Percentiles rank a stretch among this genome's conserved stretches.
phyloP scores from a whole-genome alignment of 2,797 vertebrate genomes.

The Malacoraja senta region DNA sequence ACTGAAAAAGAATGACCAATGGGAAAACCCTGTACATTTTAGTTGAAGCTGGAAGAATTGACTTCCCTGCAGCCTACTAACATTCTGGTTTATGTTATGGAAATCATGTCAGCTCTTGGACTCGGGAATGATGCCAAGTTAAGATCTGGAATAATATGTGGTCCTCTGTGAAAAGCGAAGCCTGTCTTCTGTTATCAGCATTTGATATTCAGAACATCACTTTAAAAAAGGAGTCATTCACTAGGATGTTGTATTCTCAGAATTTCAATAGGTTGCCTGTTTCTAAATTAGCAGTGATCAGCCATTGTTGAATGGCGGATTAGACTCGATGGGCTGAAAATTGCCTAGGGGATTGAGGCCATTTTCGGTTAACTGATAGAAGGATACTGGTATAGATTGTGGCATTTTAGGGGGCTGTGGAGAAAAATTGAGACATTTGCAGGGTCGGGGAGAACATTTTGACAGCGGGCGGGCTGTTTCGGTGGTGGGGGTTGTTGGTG shows the following conservation, averaged over 20 bases:
- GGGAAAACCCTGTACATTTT: background rate
- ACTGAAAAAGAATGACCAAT: background rate
- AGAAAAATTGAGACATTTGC: too few relatives aligned
- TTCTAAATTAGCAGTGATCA: background rate
- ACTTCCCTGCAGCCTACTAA: background rate
- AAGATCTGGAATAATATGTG: background rate
- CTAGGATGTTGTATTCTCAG: background rate
- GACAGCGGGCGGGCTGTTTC: too few relatives aligned
- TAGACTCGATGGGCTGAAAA: too few relatives aligned
- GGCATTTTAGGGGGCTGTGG: too few relatives aligned
- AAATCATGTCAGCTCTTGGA: background rate
- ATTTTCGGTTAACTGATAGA: too few relatives aligned
- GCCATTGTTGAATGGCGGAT: too few relatives aligned
- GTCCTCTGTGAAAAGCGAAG: background rate
- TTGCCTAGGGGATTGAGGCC: too few relatives aligned
- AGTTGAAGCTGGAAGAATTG: background rate
- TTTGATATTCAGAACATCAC: background rate
- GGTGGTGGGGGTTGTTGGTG: too few relatives aligned
- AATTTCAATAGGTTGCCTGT: background rate
- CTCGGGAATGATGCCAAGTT: background rate
- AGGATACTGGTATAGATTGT: too few relatives aligned
- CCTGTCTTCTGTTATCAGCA: background rate
- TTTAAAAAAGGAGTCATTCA: background rate
- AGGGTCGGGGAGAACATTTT: too few relatives aligned
- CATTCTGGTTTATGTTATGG: constrained; percentile 8